phyloP scores from a whole-genome alignment of 2,888 invertebrate genomes.

The Luperina nickerlii region DNA sequence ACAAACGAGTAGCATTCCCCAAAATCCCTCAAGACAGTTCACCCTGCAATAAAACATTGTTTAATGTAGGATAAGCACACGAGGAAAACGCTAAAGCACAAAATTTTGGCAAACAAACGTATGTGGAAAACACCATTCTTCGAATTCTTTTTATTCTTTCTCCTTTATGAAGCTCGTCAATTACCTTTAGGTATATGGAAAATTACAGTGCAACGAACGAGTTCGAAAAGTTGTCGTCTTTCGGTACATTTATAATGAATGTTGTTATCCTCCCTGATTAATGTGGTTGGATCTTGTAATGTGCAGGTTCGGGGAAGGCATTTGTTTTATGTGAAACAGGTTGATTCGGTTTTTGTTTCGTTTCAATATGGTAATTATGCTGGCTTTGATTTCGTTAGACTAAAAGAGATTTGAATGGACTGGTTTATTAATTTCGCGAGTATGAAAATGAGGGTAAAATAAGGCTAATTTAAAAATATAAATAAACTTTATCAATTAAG shows the following conservation, averaged over 20 bases:
- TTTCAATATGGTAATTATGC: conserved; percentile 7
- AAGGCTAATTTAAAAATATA: background rate
- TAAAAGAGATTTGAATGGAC: conserved; percentile 9
- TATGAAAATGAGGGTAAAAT: background rate
- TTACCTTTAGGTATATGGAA: conserved; percentile 29
- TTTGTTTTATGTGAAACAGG: conserved; percentile 8
- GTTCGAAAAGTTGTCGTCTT: conserved; percentile 6
- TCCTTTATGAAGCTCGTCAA: conserved; percentile 19
- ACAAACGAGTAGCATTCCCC: conserved; percentile 10
- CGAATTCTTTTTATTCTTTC: conserved; percentile 23
- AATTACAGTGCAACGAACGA: conserved; percentile 48
- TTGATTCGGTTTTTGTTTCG: conserved; percentile 17
- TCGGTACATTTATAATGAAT: conserved; percentile 10
- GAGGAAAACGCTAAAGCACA: conserved; percentile 32
- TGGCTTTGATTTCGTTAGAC: conserved; percentile 1
- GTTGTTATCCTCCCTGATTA: conserved; percentile 32
- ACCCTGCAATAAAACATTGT: conserved; percentile 39
- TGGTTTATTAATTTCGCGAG: background rate
- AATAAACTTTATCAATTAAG: background rate
- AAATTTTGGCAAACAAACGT: conserved; percentile 29
- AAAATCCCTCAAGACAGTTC: conserved; percentile 24
- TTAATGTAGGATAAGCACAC: conserved; percentile 33
- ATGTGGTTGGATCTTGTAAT: conserved; percentile 25
- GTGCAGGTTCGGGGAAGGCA: conserved; percentile 6
- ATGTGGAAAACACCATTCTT: background rate